These are phyloP conservation scores for Drosophila borealis DNA, from an alignment of 2,888 invertebrate species.

Conservation along the genomic window DNA sequence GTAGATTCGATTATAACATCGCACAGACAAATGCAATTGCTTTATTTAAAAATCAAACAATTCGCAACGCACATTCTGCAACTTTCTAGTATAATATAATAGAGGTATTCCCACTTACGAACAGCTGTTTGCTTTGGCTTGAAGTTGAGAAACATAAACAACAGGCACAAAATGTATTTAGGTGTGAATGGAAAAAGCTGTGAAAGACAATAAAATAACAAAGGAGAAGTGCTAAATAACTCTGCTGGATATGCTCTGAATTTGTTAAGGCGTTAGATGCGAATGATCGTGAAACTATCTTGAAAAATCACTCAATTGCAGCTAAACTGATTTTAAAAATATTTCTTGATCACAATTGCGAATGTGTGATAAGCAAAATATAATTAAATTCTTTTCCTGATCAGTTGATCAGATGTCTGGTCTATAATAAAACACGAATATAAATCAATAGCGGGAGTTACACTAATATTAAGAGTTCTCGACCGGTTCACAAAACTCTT, in stretches of 20 bases:
- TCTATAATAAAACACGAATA: background rate
- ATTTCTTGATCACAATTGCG: no score
- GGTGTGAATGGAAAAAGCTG: background rate
- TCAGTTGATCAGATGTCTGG: no score
- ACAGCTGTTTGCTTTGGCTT: background rate
- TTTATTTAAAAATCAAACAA: background rate
- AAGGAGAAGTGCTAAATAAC: background rate
- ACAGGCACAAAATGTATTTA: background rate
- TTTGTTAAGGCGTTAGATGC: background rate
- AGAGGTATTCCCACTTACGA: background rate
- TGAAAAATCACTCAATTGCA: no score
- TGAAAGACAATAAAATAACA: background rate
- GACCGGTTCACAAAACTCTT: conserved; percentile 4
- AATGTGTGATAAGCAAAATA: no score
- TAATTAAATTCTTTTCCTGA: no score
- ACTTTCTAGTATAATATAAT: background rate
- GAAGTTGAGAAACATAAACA: background rate
- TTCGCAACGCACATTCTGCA: background rate
- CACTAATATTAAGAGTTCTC: background rate
- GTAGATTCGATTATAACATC: background rate
- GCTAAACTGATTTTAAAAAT: background rate
- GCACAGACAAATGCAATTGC: background rate
- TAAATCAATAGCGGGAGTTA: background rate
- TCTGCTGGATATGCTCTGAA: background rate
- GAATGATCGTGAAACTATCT: background rate